Conservation (phyloP, 2,888 invertebrate species). For the Drosophila macrospina region DNA sequence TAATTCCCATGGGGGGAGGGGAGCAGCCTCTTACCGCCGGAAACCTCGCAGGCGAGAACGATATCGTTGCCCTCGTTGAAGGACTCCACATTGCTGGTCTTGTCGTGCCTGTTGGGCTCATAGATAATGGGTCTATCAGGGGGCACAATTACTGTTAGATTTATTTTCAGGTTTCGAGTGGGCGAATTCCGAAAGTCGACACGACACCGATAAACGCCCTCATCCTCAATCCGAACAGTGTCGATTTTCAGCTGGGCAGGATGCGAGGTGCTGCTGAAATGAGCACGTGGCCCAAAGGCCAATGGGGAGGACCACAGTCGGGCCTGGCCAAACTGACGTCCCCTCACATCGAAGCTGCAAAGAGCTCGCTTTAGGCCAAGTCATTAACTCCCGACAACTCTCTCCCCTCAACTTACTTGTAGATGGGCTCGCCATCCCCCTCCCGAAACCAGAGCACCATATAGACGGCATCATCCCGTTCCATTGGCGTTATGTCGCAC, state of each 20-base stretch:
- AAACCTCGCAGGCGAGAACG: constrained; percentile 92
- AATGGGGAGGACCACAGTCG: constrained; percentile 93
- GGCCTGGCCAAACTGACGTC: constrained; percentile 90
- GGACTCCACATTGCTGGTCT: constrained; percentile 91
- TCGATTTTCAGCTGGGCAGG: constrained; percentile 92
- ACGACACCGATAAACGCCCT: constrained; percentile 90
- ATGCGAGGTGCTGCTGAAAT: constrained; percentile 92
- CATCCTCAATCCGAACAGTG: constrained; percentile 87
- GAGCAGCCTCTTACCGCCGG: constrained; percentile 88
- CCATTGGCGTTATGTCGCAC: constrained; percentile 93
- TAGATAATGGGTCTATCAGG: constrained; percentile 93
- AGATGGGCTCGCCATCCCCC: constrained; percentile 92
- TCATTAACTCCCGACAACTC: not conserved
- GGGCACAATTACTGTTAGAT: constrained; percentile 92
- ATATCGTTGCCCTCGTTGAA: constrained; percentile 95
- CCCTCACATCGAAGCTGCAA: constrained; percentile 91
- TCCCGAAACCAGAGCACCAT: constrained; percentile 97
- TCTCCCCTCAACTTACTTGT: constrained; percentile 88
- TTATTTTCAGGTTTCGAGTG: constrained; percentile 90
- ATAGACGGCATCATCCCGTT: constrained; percentile 92
- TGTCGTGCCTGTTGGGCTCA: constrained; percentile 91
- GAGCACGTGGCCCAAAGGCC: constrained; percentile 92
- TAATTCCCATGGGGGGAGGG: not conserved
- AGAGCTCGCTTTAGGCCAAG: constrained; percentile 7
- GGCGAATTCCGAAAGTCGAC: constrained; percentile 91